Evolutionary conservation across 2,797 vertebrate genomes (phyloP).

Genomic region (Sylvilagus floridanus): DNA sequence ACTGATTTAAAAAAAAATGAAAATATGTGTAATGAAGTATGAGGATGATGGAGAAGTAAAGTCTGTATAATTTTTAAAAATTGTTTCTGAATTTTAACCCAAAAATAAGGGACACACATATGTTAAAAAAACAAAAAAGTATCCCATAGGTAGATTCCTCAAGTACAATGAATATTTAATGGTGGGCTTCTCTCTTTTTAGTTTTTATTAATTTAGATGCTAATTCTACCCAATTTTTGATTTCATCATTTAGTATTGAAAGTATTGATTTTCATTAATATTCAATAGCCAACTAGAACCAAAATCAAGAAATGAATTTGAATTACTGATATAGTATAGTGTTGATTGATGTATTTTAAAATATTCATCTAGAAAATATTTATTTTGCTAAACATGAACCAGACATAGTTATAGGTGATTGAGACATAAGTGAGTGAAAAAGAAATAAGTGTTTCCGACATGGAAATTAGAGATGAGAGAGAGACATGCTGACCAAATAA

Average conservation of each 20-base stretch:
- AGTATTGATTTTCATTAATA: conserved; percentile 4
- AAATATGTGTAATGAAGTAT: background rate
- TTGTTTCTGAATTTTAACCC: conserved; percentile 35
- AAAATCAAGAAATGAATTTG: conserved; percentile 13
- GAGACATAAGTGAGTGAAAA: background rate
- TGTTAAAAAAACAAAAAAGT: background rate
- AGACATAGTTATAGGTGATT: background rate
- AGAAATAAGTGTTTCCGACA: background rate
- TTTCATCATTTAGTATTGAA: background rate
- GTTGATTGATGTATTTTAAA: background rate
- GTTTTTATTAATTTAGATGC: background rate
- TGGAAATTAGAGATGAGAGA: background rate
- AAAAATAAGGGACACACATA: background rate
- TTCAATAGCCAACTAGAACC: background rate
- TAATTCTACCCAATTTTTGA: background rate
- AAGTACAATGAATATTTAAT: background rate
- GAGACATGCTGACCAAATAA: background rate
- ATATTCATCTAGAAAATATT: background rate
- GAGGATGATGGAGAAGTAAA: background rate
- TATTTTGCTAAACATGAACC: background rate
- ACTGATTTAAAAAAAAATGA: background rate
- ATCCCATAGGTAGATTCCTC: background rate
- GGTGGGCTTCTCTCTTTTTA: background rate
- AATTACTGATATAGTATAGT: background rate
- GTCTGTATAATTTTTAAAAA: background rate